phyloP scores from a whole-genome alignment of 2,888 invertebrate species.

The Pseudococcus longispinus region DNA sequence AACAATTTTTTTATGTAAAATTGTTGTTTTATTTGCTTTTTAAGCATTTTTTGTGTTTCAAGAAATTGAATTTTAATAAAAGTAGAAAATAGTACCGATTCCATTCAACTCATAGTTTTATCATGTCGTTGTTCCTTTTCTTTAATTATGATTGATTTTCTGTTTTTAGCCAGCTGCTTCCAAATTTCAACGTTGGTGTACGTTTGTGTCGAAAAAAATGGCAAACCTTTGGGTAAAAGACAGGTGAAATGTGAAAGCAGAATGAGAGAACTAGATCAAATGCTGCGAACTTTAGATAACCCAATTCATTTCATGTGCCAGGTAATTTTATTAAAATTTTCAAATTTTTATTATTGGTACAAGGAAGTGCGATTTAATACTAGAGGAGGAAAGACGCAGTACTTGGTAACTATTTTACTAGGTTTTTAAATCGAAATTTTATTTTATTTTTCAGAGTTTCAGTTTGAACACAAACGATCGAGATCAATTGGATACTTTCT shows the following conservation, averaged over 20 bases:
- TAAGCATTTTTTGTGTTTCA: too few relatives aligned
- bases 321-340: conserved; percentile 63
- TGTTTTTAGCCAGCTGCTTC: conserved; percentile 72
- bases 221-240: conserved; percentile 78
- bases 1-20: too few relatives aligned
- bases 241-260: conserved; percentile 89
- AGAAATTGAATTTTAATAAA: too few relatives aligned
- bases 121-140: too few relatives aligned
- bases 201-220: conserved; percentile 82
- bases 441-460: conserved; percentile 69
- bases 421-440: background rate
- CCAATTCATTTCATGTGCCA: conserved; percentile 90
- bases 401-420: too few relatives aligned
- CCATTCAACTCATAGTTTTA: too few relatives aligned
- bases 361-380: too few relatives aligned
- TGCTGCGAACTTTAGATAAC: conserved; percentile 78
- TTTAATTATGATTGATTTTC: conserved; percentile 15
- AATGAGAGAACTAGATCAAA: conserved; percentile 80
- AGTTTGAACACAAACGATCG: conserved; percentile 79
- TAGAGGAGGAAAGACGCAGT: too few relatives aligned
- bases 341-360: too few relatives aligned
- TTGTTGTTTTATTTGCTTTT: too few relatives aligned
- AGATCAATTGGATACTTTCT: conserved; percentile 81
- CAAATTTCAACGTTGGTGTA: conserved; percentile 84
- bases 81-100: too few relatives aligned